A percentile compares a stretch with the other conserved stretches of the same genome.
Conservation (phyloP, 1,140 invertebrate species). For the Macrobrachium nipponense region DNA sequence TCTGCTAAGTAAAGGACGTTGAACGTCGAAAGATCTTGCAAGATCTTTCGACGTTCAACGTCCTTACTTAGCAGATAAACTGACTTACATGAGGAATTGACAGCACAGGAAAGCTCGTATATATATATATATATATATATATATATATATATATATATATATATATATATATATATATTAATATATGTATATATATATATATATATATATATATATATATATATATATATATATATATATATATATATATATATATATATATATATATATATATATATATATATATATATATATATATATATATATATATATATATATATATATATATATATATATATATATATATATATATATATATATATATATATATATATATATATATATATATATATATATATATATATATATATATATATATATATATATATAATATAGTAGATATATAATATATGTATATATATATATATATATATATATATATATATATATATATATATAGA, state of each 20-base stretch:
- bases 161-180: conserved; percentile 16
- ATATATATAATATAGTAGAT: conserved; percentile 1
- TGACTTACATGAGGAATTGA: background rate
- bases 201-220: conserved; percentile 19
- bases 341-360: background rate
- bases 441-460: conserved; percentile 11
- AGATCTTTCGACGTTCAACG: too few relatives aligned
- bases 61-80: too few relatives aligned
- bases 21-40: too few relatives aligned
- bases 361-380: background rate
- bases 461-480: conserved; percentile 19
- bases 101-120: background rate
- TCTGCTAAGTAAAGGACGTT: too few relatives aligned
- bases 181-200: background rate
- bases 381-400: background rate
- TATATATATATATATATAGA: background rate
- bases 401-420: conserved; percentile 22
- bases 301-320: background rate
- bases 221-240: conserved; percentile 9
- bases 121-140: background rate
- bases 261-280: conserved; percentile 7
- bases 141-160: background rate
- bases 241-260: conserved; percentile 24
- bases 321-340: background rate
- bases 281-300: conserved; percentile 1